These are phyloP conservation scores for Isurus oxyrinchus DNA, from an alignment of 2,113 vertebrate species.

Conservation along the genomic window DNA sequence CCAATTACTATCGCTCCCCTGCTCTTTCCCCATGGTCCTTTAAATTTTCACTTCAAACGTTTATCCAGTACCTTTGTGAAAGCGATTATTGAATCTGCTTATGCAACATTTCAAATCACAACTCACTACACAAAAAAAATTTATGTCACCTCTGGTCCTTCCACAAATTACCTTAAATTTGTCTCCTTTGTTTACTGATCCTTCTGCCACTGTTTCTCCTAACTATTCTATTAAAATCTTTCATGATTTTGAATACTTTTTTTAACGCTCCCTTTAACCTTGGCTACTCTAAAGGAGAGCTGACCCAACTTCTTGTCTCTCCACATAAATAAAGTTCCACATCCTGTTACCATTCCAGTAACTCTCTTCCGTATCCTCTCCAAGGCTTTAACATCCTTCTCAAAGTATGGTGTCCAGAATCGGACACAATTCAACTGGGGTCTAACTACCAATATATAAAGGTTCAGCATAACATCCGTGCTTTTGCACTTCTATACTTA, in stretches of 20 bases:
- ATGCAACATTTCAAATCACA: not conserved
- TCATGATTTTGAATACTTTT: not conserved
- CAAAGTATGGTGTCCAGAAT: too few relatives aligned
- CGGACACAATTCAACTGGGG: too few relatives aligned
- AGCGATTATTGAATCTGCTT: not conserved
- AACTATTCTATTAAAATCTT: too few relatives aligned
- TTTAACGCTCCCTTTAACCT: not conserved
- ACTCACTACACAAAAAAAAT: not conserved
- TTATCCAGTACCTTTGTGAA: not conserved
- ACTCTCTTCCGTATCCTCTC: too few relatives aligned
- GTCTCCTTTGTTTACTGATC: too few relatives aligned
- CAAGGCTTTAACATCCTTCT: too few relatives aligned
- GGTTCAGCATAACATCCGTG: too few relatives aligned
- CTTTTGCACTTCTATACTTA: too few relatives aligned
- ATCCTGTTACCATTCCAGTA: not conserved
- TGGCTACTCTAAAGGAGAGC: not conserved
- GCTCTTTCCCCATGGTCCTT: not conserved
- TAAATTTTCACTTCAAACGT: not conserved
- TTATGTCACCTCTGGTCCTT: not conserved
- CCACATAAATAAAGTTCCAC: not conserved
- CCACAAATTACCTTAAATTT: too few relatives aligned
- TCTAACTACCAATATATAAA: too few relatives aligned
- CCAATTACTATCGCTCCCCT: not conserved
- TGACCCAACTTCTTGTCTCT: not conserved
- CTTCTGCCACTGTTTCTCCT: too few relatives aligned